Evolutionary conservation across 2,888 invertebrate species (phyloP), one percentile per base, ranked within the genome.

Genomic region (Apamea anceps): DNA sequence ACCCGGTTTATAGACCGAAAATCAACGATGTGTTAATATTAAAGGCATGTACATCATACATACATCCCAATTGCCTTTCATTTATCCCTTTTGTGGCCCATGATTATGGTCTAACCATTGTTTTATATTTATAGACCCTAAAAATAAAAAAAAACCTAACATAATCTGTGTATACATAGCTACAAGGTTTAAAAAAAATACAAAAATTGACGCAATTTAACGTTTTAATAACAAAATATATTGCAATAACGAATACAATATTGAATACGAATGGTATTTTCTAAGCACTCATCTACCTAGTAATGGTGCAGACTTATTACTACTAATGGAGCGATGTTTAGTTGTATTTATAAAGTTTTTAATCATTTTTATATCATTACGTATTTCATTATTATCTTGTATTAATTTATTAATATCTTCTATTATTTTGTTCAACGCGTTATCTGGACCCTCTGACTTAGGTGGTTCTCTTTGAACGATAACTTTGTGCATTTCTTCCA

Each of bases 401-500:
- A 78, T 75, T 45, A 87, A 51, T 51, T 71, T 71, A 13, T 66
- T 62, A 8, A 85, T 77, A 15, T 79, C 74, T 68, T 85, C 76
- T 13, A 76, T 70, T 45, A 87, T 72, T 73, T 72, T 78, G 4
- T 54, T 60, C 12, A 60, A n/a, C 12, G 57, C n/a, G 4, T 75
- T 37, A 15, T 72, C 72, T 13, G 67, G 37, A 15, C n/a, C 32
- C 10, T 60, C 71, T 28, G 67, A 12, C n/a, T 79, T 57, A 13
- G 21, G 3, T 18, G 45, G 7, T 42, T 73, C 51, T n/a, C 4
- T 74, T 13, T 45, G n/a, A 0, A 87, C 82, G 21, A 89, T 83
- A 6, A 83, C 79, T 62, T 88, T 85, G 37, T 90, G 84, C 13
- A 91, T 89, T 66, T 90, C 84, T 77, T 88, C 85, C 2, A 91